Evolutionary conservation across 2,888 invertebrate genomes (phyloP), one percentile per base, ranked within the genome.

Genomic region (Morpho helenor): DNA sequence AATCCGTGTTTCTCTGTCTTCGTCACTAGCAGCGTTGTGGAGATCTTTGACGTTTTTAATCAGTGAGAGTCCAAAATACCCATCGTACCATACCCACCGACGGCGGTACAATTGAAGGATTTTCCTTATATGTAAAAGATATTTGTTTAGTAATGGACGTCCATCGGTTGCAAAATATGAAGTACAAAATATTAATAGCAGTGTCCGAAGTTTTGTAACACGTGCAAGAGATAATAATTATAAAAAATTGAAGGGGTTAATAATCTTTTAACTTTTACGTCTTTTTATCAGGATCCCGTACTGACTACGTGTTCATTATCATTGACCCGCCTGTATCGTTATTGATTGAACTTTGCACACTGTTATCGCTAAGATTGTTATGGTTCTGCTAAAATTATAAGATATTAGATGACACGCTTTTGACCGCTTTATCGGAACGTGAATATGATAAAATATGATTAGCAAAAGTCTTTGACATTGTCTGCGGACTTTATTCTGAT

Each of bases 331-430:
- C 46, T 59, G 43, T 48, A 54, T 48, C 54, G 48, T 3, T n/a
- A n/a, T 8, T 49, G 54, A 42, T 56, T 56, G 53, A 59, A 61
- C 61, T 58, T 51, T 59, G 51, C 44, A 49, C 50, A 44, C 42
- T 7, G 6, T 53, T 51, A 44, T 41, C 59, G 10, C 7, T 7
- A 16, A 52, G 39, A 52, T 50, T 56, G 46, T 56, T 53, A 49
- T 50, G 23, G 41, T 43, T 51, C 45, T 50, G 59, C 59, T 62
- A 54, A 61, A 56, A 57, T 54, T 51, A 23, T 23, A 22, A 50
- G 52, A 61, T 59, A 53, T 50, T 48, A 23, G 40, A 4, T 56
- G 53, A 59, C 51, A 45, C 9, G 39, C 16, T 10, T 42, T 23
- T 49, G 59, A 61, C 58, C 61, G 52, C n/a, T 9, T 52, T 57